Conservation (phyloP, 2,888 invertebrate genomes). For the Drosophila paracracens region DNA sequence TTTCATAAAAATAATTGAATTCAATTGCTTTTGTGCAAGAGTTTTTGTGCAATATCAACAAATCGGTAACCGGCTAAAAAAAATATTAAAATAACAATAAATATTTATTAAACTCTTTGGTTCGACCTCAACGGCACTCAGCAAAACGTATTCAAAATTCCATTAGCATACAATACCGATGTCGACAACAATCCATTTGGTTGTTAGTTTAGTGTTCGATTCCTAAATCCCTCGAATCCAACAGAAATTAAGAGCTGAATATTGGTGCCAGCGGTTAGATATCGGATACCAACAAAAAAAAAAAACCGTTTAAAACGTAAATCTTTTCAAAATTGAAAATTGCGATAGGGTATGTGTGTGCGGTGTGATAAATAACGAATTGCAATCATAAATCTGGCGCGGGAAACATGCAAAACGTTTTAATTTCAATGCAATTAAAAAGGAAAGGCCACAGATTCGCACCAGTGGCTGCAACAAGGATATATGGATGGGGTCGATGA, state of each 20-base stretch:
- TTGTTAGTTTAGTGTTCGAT: conserved; percentile 48
- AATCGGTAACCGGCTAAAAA: conserved; percentile 5
- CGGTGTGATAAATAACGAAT: conserved; percentile 72
- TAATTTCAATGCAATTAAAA: conserved; percentile 75
- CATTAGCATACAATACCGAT: conserved; percentile 51
- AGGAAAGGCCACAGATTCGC: conserved; percentile 23
- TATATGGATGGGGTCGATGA: background rate
- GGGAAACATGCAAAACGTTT: conserved; percentile 62
- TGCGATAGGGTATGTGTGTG: background rate
- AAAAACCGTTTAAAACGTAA: conserved; percentile 52
- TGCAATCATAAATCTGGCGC: conserved; percentile 70
- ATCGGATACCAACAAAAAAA: conserved; percentile 2
- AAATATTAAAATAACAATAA: conserved; percentile 59
- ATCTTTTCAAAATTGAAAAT: conserved; percentile 61
- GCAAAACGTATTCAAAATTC: conserved; percentile 67
- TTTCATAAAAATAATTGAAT: conserved; percentile 61
- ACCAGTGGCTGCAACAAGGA: conserved; percentile 18
- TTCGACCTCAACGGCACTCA: conserved; percentile 16
- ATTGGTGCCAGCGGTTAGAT: conserved; percentile 29
- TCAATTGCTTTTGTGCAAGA: conserved; percentile 39
- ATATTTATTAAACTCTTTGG: conserved; percentile 66
- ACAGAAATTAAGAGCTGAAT: conserved; percentile 27
- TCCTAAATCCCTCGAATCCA: conserved; percentile 14
- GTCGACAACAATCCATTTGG: conserved; percentile 70
- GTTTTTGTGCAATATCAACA: background rate